Evolutionary conservation across 2,113 vertebrate genomes (phyloP).

Genomic region (Melanerpes formicivorus): DNA sequence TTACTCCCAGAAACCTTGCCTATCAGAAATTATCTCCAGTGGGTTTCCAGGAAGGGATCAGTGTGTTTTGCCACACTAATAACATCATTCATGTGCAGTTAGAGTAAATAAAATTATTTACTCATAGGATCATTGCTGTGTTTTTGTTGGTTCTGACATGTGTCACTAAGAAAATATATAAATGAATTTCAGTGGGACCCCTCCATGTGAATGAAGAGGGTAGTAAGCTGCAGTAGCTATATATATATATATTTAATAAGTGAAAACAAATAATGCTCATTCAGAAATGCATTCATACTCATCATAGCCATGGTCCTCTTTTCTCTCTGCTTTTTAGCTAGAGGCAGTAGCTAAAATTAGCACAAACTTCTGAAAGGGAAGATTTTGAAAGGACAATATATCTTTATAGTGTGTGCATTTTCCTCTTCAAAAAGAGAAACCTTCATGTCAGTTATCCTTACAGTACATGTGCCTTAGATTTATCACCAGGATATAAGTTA

Average conservation of each 20-base stretch:
- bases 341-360: not conserved
- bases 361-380: not conserved
- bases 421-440: not conserved
- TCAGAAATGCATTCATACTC: not conserved
- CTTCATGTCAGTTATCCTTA: not conserved
- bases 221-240: not conserved
- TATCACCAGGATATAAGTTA: not conserved
- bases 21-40: not conserved
- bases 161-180: not conserved
- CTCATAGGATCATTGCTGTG: not conserved
- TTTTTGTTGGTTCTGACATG: not conserved
- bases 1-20: slow-evolving; percentile 2
- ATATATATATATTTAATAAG: not conserved
- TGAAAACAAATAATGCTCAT: not conserved
- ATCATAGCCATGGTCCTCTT: not conserved
- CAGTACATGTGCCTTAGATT: not conserved
- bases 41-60: not conserved
- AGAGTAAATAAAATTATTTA: slow-evolving; percentile 11
- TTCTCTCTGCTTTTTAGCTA: not conserved
- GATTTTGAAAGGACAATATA: not conserved
- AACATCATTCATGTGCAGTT: not conserved
- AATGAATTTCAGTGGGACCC: not conserved
- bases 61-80: slow-evolving; percentile 2
- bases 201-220: not conserved
- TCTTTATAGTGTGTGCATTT: not conserved